Conservation (phyloP, 2,113 vertebrate genomes). For the Clarias gariepinus region DNA sequence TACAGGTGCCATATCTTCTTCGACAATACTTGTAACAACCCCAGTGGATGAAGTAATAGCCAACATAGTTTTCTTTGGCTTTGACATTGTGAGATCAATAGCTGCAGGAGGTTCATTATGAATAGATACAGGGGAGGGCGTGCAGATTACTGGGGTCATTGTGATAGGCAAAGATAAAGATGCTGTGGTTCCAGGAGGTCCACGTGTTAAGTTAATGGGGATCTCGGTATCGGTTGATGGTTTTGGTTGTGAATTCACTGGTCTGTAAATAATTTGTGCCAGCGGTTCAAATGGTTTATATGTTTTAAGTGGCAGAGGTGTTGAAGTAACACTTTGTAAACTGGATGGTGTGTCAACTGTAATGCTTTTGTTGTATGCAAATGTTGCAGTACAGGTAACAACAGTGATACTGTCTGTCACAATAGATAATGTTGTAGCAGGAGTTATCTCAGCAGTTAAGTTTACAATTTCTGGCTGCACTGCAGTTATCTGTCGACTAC, state of each 20-base stretch:
- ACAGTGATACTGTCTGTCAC: slow-evolving; percentile 78
- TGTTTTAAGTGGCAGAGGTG: slow-evolving; percentile 83
- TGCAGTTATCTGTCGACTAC: slow-evolving; percentile 81
- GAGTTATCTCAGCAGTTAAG: slow-evolving; percentile 80
- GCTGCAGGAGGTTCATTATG: slow-evolving; percentile 68
- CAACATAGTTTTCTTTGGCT: slow-evolving; percentile 84
- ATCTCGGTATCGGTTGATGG: slow-evolving; percentile 73
- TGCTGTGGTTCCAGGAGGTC: slow-evolving; percentile 69
- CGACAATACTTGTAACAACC: slow-evolving; percentile 84
- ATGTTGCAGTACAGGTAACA: slow-evolving; percentile 79
- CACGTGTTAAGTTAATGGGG: slow-evolving; percentile 90
- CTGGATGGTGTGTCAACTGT: slow-evolving; percentile 81
- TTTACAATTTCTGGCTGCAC: slow-evolving; percentile 91
- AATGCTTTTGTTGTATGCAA: slow-evolving; percentile 73
- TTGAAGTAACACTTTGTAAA: slow-evolving; percentile 73
- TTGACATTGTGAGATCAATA: slow-evolving; percentile 92
- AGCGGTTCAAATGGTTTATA: slow-evolving; percentile 81
- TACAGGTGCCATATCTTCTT: slow-evolving; percentile 91
- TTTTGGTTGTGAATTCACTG: slow-evolving; percentile 67
- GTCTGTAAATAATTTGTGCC: slow-evolving; percentile 75
- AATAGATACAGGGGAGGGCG: slow-evolving; percentile 71
- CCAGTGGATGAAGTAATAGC: slow-evolving; percentile 80
- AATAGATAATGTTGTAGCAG: slow-evolving; percentile 74
- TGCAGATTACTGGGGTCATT: slow-evolving; percentile 69
- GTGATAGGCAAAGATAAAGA: slow-evolving; percentile 72